Base-by-base conservation (phyloP, 2,113 vertebrate species). In the Oryzias javanicus region DNA sequence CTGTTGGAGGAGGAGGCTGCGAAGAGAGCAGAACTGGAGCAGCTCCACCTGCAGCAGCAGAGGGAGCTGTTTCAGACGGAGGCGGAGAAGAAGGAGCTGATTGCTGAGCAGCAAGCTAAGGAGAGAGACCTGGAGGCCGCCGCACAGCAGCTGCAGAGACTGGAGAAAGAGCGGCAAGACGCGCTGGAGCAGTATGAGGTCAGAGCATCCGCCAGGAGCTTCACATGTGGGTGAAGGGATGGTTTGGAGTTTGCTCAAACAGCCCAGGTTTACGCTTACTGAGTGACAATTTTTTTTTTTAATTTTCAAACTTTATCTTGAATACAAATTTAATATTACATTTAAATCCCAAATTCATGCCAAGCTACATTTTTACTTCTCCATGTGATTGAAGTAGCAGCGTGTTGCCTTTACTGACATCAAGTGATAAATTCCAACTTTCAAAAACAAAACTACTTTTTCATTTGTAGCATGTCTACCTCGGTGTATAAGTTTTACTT, bases 181-280 rank as follows among this genome's bases (percentile, higher is more conserved):
- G 95, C 94, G 0, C 90, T 95, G 55, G 89, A 95, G 83, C 93
- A 96, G 54, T 96, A 98, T 0, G 84, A 96, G 95, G 97, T 97
- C 53, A 84, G 72, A 4, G 12, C 6, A 25, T 41, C 19, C 12
- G 13, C 10, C 4, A 4, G 51, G n/a, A 42, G 53, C 5, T 15
- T 46, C 44, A 46, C 44, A 16, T 46, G 16, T 46, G 44, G n/a
- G n/a, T 46, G 16, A 46, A 17, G n/a, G 16, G n/a, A 25, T 25
- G 25, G 25, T 25, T 25, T 25, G 25, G 25, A 35, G 29, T 35
- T 35, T 35, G 29, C 29, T 35, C 6, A 8, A 6, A 35, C 29
- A 35, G 10, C 7, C 6, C 29, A 35, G 6, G 10, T 35, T 35
- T 12, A 35, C 35, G 3, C 2, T 35, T 35, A 8, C 35, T 12